A percentile compares a stretch with the other conserved stretches of the same genome.
phyloP scores from a whole-genome alignment of 2,113 vertebrate species.

The Spheniscus mendiculus region DNA sequence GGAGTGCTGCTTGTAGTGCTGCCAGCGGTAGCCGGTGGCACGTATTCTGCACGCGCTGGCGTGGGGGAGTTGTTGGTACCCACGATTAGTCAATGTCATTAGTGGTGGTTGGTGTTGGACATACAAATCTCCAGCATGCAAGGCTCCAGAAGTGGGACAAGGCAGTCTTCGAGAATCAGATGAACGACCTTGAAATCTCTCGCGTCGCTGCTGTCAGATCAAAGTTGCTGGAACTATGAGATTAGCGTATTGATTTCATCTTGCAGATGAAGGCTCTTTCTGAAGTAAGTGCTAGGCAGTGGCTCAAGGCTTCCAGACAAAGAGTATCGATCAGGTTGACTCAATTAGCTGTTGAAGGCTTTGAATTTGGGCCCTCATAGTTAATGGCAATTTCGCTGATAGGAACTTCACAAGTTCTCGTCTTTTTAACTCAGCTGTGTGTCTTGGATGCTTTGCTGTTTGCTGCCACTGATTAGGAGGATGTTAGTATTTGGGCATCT shows the following conservation, averaged over 20 bases:
- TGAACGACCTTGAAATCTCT: background rate
- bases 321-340: background rate
- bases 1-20: background rate
- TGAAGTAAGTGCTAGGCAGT: background rate
- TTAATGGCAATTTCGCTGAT: background rate
- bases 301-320: background rate
- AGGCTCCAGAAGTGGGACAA: background rate
- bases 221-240: background rate
- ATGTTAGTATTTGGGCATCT: background rate
- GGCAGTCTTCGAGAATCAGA: background rate
- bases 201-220: background rate
- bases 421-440: rapidly evolving
- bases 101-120: background rate
- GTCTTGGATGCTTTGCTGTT: background rate
- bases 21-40: background rate
- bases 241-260: background rate
- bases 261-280: background rate
- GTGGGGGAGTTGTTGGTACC: background rate
- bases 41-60: rapidly evolving
- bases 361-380: background rate
- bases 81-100: background rate
- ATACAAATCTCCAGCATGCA: rapidly evolving
- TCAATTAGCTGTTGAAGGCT: background rate
- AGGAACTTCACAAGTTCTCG: background rate
- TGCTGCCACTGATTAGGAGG: background rate